Base-by-base conservation (phyloP, 2,113 vertebrate species). In the Dissostichus mawsoni region DNA sequence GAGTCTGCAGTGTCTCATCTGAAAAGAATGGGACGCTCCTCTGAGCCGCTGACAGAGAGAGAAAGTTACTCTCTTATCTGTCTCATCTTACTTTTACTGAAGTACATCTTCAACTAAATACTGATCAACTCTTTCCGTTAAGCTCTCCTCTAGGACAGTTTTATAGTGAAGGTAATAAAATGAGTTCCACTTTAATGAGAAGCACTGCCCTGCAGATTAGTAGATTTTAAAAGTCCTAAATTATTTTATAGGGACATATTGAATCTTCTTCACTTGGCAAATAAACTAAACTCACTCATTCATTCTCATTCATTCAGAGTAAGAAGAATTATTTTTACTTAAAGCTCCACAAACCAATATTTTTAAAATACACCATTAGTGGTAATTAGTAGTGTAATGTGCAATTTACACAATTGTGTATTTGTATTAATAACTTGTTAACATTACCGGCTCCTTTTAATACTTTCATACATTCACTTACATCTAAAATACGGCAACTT, bases 1-100 rank as follows among this genome's bases (percentile, higher is more conserved):
- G 80, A 82, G 75, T 80, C 75, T 10, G 58, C 51, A 2, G 41
- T 57, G 47, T 66, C 57, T 78, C 78, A 83, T 55, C 17, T 66
- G 50, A 11, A 70, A 84, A 81, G 75, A 80, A 87, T 85, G 25
- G 13, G 41, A 29, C 17, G 18, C 79, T 74, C 50, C 69, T 36
- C 18, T 68, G 61, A 74, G 25, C 59, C 23, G 44, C 45, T 59
- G 57, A 29, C 29, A 29, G 29, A 29, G 6, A 36, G 50, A 62
- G 25, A 71, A 20, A 51, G 53, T 10, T 48, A 44, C 17, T 74
- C 9, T 71, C 25, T 67, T 51, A 44, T 70, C 58, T 29, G 65
- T 3, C 2, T 0, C n/a, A 50, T 55, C 41, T 47, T 10, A 10
- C 18, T 56, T 74, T 66, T 5, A 44, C 44, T n/a, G 14, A 47